phyloP scores from a whole-genome alignment of 2,113 vertebrate species.

The Electrona antarctica region DNA sequence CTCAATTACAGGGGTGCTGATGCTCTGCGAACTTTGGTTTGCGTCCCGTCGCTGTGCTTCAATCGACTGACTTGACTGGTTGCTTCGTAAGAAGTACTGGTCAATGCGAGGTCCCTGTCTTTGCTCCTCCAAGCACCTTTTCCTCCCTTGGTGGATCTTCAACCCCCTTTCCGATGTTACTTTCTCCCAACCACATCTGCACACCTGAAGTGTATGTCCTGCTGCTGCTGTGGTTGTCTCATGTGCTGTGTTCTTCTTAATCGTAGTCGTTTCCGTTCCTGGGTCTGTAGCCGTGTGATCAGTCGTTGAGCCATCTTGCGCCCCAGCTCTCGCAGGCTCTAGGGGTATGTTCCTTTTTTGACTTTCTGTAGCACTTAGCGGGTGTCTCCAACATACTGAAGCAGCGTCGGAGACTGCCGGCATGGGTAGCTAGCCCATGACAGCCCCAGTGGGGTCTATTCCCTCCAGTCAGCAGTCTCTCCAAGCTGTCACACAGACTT shows the following conservation, averaged over 20 bases:
- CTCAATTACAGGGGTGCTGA: slow-evolving; percentile 11
- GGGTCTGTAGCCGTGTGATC: slow-evolving; percentile 9
- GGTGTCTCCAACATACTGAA: too few species aligned
- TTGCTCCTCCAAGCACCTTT: neutral
- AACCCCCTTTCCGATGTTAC: neutral
- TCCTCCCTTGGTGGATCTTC: neutral
- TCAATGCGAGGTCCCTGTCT: neutral
- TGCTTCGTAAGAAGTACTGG: slow-evolving; percentile 9
- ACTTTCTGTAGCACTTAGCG: too few species aligned
- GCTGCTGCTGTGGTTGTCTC: slow-evolving; percentile 7
- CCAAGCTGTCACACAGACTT: too few species aligned
- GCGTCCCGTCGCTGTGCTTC: slow-evolving; percentile 9
- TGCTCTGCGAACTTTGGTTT: slow-evolving; percentile 23
- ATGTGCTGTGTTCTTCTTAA: slow-evolving; percentile 1
- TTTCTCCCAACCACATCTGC: neutral
- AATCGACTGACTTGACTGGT: slow-evolving; percentile 9
- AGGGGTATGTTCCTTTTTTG: too few species aligned
- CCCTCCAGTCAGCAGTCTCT: too few species aligned
- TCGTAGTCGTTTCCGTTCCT: slow-evolving; percentile 3
- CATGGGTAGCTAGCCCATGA: too few species aligned
- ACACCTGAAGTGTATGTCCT: neutral
- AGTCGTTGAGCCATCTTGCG: slow-evolving; percentile 5
- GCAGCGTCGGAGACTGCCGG: too few species aligned
- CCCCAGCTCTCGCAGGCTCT: too few species aligned
- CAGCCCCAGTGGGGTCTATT: too few species aligned